Evolutionary conservation across 1,140 invertebrate species (phyloP).

Genomic region (Wasmannia auropunctata): DNA sequence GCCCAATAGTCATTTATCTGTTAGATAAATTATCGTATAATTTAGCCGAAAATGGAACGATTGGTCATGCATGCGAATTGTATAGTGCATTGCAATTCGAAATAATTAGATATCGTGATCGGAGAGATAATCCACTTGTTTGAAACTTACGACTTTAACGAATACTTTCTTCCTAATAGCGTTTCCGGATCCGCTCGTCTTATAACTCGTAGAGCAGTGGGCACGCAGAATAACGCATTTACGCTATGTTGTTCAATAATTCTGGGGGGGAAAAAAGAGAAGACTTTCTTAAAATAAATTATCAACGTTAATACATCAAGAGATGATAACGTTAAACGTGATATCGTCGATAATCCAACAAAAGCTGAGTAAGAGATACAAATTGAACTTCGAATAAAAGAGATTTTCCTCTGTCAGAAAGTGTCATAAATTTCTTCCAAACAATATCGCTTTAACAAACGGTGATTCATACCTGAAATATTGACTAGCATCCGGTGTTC

Average conservation of each 20-base stretch:
- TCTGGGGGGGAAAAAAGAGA: constrained; percentile 84
- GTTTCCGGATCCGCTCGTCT: constrained; percentile 91
- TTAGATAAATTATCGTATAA: too few species aligned
- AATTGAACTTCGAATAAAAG: not conserved
- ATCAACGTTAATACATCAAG: too few species aligned
- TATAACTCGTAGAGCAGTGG: constrained; percentile 95
- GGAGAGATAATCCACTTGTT: not conserved
- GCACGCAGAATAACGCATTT: constrained; percentile 94
- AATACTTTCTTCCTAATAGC: constrained; percentile 89
- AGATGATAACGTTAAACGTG: too few species aligned
- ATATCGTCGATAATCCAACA: too few species aligned
- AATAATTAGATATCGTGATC: not conserved
- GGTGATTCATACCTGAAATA: constrained; percentile 90
- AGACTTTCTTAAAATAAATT: not conserved
- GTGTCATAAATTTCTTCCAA: not conserved
- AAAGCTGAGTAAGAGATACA: not conserved
- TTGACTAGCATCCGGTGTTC: constrained; percentile 95
- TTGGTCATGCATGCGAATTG: not conserved
- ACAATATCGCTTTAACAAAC: not conserved
- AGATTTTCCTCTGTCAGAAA: not conserved
- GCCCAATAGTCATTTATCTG: too few species aligned
- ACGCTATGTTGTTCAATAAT: constrained; percentile 95
- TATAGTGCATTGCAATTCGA: not conserved
- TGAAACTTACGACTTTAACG: constrained; percentile 87
- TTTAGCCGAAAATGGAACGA: too few species aligned